phyloP scores from a whole-genome alignment of 2,888 invertebrate genomes.

The Mesodorylaimus sp. region DNA sequence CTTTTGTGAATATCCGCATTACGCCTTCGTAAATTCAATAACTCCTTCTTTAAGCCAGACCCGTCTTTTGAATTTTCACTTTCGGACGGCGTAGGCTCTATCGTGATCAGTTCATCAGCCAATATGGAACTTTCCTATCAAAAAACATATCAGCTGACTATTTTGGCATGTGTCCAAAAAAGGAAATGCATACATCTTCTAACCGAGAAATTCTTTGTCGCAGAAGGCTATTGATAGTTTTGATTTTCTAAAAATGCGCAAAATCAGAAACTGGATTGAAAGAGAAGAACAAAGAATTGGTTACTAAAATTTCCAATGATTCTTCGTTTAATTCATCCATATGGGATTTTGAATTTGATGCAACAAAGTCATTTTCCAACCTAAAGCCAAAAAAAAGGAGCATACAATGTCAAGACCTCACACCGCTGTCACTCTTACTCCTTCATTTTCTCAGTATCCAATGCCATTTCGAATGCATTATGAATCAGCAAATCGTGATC shows the following conservation, averaged over 20 bases:
- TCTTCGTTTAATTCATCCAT: constrained; percentile 74
- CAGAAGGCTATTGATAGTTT: constrained; percentile 87
- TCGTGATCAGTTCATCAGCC: constrained; percentile 73
- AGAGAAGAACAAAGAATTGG: too few species aligned
- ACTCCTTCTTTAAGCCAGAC: constrained; percentile 48
- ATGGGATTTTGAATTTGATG: constrained; percentile 94
- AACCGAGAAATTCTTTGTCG: constrained; percentile 81
- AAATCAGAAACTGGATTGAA: too few species aligned
- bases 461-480: constrained; percentile 71
- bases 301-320: neutral
- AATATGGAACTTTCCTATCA: constrained; percentile 55
- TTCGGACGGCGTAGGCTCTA: constrained; percentile 52
- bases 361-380: constrained; percentile 88
- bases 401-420: neutral
- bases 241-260: constrained; percentile 31
- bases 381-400: constrained; percentile 20
- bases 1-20: constrained; percentile 72
- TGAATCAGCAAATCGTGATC: constrained; percentile 73
- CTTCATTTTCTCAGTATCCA: constrained; percentile 92
- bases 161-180: neutral
- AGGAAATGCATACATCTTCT: constrained; percentile 44
- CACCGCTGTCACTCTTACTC: constrained; percentile 45
- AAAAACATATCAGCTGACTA: neutral
- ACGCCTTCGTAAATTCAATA: constrained; percentile 64
- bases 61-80: constrained; percentile 38